Conservation (phyloP, 2,113 vertebrate species). For the Pachypanchax playfairii region DNA sequence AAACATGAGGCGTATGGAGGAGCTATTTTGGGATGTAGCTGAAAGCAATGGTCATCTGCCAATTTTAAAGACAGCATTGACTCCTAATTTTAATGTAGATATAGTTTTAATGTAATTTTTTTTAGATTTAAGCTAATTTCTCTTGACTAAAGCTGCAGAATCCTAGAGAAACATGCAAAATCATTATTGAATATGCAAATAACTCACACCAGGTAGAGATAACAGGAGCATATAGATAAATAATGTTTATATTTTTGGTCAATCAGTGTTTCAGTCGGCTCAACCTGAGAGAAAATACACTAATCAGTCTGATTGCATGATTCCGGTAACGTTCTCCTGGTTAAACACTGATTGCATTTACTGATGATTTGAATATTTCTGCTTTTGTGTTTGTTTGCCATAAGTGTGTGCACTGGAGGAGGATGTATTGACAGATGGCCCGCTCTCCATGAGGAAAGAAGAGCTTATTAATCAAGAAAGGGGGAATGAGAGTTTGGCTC, state of each 20-base stretch:
- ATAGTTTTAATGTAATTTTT: background rate
- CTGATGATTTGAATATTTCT: conserved; percentile 21
- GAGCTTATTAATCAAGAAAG: conserved; percentile 50
- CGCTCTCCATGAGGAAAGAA: conserved; percentile 55
- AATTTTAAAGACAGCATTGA: conserved; percentile 37
- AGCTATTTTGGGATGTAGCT: conserved; percentile 19
- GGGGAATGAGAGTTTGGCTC: conserved; percentile 42
- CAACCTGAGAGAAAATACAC: background rate
- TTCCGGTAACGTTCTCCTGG: conserved; percentile 19
- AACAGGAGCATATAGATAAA: too few relatives aligned
- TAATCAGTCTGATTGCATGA: background rate
- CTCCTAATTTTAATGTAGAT: conserved; percentile 31
- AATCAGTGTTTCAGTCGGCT: too few relatives aligned
- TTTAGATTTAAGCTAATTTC: background rate
- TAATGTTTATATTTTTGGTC: too few relatives aligned
- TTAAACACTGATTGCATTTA: conserved; percentile 17
- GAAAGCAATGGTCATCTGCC: conserved; percentile 28
- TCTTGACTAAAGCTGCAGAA: background rate
- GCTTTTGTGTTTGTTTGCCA: conserved; percentile 32
- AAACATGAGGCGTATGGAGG: conserved; percentile 8
- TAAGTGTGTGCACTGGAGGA: conserved; percentile 35
- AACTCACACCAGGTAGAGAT: too few relatives aligned
- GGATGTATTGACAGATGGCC: conserved; percentile 77
- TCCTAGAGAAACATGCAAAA: too few relatives aligned
- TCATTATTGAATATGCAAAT: too few relatives aligned